Percentiles rank a stretch among this genome's conserved stretches.
Conservation (phyloP, 2,797 vertebrate genomes). For the Helarctos malayanus region DNA sequence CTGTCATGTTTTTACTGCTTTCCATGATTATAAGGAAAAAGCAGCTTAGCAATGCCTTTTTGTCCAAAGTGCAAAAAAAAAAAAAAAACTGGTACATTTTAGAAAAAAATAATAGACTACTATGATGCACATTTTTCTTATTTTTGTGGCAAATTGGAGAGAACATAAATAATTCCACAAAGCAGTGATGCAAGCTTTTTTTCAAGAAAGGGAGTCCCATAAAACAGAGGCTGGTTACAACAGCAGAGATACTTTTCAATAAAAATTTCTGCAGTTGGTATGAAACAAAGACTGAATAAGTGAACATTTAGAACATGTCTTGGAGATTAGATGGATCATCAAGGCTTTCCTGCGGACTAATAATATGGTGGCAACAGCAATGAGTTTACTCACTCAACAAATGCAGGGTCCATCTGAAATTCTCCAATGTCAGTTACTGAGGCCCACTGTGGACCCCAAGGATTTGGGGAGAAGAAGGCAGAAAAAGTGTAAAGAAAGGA, state of each 20-base stretch:
- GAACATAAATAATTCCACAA: constrained; percentile 23
- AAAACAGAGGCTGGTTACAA: background rate
- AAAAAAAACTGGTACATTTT: background rate
- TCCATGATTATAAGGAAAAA: constrained; percentile 37
- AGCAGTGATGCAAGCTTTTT: background rate
- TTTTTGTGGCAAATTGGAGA: background rate
- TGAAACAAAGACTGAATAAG: constrained; percentile 42
- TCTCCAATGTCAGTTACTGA: background rate
- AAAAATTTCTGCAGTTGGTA: background rate
- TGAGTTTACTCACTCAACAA: constrained; percentile 11
- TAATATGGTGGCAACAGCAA: background rate
- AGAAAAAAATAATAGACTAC: constrained; percentile 45
- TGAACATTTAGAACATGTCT: background rate
- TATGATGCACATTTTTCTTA: constrained; percentile 12
- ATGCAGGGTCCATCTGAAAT: background rate
- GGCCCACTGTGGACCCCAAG: background rate
- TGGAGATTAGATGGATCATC: background rate
- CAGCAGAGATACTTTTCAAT: constrained; percentile 29
- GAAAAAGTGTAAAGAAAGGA: background rate
- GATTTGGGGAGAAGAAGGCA: background rate
- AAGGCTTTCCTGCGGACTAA: background rate
- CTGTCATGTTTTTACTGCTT: constrained; percentile 46
- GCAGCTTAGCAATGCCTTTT: background rate
- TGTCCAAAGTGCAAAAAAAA: constrained; percentile 24
- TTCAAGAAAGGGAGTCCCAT: background rate